Base-by-base conservation (phyloP, 1,140 invertebrate species). In the Elysia chlorotica region DNA sequence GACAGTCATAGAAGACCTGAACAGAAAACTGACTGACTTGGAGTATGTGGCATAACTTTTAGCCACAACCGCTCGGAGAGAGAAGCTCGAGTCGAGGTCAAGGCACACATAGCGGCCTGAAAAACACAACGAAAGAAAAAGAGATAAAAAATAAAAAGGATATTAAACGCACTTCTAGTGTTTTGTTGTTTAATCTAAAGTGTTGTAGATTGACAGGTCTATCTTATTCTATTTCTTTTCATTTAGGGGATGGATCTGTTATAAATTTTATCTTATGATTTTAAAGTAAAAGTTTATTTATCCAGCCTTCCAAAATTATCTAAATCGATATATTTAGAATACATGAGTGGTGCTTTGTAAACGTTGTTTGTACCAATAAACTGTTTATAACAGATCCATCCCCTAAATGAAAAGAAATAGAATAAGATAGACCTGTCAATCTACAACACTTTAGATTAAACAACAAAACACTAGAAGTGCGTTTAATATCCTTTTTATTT, bases 1-100 rank as follows among this genome's bases (percentile, higher is more conserved):
- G 57, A 78, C 76, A 17, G 73, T 85, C 0, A 71, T 85, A 10
- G 84, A 85, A 31, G 85, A 86, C 68, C 78, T 86, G 5, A 82
- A 19, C 10, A 28, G 59, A 30, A 56, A 6, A 0, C 57, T 61
- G 19, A 25, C 53, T 33, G 23, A 57, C 37, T 30, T 57, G 0
- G 28, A 48, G 53, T 61, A 3, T 61, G 48, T 37, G 1, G 3
- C 14, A 53, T 65, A 19, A 2, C 23, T 21, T 17, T 21, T 37
- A 30, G 17, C 37, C 25, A 23, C 37, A 36, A 3, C 30, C 48
- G 77, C 19, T 59, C 78, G 73, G 48, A 80, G 35, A 10, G 21
- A 23, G 17, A 74, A 37, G 31, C 71, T 74, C 28, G 63, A 70
- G 4, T 73, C 73, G 14, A 62, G 25, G 28, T 74, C 72, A 48